Base-by-base conservation (phyloP, 1,140 invertebrate species). In the Aricia agestis region DNA sequence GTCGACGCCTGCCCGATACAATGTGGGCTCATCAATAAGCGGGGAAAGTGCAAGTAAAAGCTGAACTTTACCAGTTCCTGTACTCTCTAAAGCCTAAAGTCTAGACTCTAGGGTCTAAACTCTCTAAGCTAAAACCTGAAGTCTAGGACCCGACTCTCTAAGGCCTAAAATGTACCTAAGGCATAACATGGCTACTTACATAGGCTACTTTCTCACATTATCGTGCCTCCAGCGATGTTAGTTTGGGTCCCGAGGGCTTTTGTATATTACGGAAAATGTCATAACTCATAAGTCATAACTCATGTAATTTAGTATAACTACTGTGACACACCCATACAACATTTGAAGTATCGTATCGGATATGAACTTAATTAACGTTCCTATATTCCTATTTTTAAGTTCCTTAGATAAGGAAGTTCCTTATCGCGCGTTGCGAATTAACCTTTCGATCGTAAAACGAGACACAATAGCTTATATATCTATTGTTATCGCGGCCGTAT, bases 31-130 rank as follows among this genome's bases (percentile, higher is more conserved):
- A 63, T 63, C 59, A 63, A 63, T 63, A 63, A 18, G 59, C 59
- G 19, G 59, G 59, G 59, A 63, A 63, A 63, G 59, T 63, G 17
- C 19, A 63, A 17, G 18, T 63, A 63, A 63, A 63, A 63, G 59
- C 59, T 63, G 59, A 63, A 63, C 59, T 25, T 63, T 63, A 63
- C 59, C 11, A 25, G 59, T 59, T 19, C 36, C 36, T 6, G 2
- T 10, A 7, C 58, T 19, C 58, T 59, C 58, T 36, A 36, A 52
- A 2, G 11, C 45, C 45, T 11, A 13, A 52, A 52, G 11, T 42
- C 41, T 42, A 11, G 41, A 52, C 1, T 42, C 41, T 42, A 11
- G 41, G 41, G 25, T 25, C 25, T 3, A 25, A 25, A 25, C 25
- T 25, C 2, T 15, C 45, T 52, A 52, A 15, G 45, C 9, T 13